phyloP scores from a whole-genome alignment of 1,140 invertebrate genomes.

The Hyphantria cunea region DNA sequence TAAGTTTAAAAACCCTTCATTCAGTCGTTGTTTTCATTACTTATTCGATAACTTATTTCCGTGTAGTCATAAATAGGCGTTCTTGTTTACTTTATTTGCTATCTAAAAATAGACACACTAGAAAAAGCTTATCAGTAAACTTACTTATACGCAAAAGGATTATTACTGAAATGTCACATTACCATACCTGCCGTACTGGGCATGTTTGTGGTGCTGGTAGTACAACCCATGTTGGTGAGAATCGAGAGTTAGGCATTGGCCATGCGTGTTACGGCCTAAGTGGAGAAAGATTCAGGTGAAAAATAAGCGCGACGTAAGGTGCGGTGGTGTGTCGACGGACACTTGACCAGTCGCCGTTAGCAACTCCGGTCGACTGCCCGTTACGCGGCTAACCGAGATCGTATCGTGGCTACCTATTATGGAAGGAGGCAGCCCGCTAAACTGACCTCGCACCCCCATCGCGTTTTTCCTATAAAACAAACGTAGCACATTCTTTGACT shows the following conservation, averaged over 20 bases:
- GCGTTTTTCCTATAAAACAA: slow-evolving; percentile 79
- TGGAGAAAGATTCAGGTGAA: neutral
- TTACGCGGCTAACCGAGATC: slow-evolving; percentile 52
- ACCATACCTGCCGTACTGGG: slow-evolving; percentile 46
- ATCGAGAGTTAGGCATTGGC: slow-evolving; percentile 8
- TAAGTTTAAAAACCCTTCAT: no score
- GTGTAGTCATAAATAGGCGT: no score
- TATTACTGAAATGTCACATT: slow-evolving; percentile 36
- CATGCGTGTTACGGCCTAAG: slow-evolving; percentile 14
- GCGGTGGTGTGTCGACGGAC: slow-evolving; percentile 19
- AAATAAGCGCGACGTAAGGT: neutral
- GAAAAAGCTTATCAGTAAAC: neutral
- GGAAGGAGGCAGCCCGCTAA: slow-evolving; percentile 69
- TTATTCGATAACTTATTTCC: no score
- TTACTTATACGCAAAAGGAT: neutral
- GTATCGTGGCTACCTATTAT: slow-evolving; percentile 72
- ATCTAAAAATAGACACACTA: neutral
- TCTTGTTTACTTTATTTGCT: no score
- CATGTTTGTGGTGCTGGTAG: slow-evolving; percentile 64
- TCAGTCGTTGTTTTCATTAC: no score
- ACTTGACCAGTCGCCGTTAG: slow-evolving; percentile 50
- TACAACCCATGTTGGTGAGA: slow-evolving; percentile 67
- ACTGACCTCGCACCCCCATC: slow-evolving; percentile 78
- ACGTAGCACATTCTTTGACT: slow-evolving; percentile 73
- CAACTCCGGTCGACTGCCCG: slow-evolving; percentile 57